These are phyloP conservation scores for Setipinna tenuifilis DNA, from an alignment of 2,797 vertebrate genomes.

Conservation along the genomic window DNA sequence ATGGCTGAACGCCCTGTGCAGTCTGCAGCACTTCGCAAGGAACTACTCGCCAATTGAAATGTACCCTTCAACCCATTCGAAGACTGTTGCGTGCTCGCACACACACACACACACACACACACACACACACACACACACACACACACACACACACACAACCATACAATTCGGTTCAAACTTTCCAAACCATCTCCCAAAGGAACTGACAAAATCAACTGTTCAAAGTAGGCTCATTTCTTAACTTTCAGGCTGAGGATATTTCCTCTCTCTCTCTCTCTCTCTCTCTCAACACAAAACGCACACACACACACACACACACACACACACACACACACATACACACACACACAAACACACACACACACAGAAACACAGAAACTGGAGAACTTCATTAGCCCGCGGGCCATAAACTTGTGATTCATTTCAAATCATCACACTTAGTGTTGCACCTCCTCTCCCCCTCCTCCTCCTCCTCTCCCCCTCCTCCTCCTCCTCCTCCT, in stretches of 20 bases:
- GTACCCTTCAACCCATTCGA: too few relatives aligned
- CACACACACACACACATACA: too few relatives aligned
- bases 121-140: not conserved
- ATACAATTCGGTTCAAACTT: not conserved
- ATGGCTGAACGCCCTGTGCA: too few relatives aligned
- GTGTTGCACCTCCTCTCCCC: constrained; percentile 65
- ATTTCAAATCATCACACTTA: constrained; percentile 65
- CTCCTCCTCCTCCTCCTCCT: not conserved
- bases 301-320: too few relatives aligned
- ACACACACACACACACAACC: not conserved
- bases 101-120: too few relatives aligned
- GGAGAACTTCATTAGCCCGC: constrained; percentile 45
- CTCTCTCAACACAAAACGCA: too few relatives aligned
- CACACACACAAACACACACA: too few relatives aligned
- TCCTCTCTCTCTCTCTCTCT: too few relatives aligned
- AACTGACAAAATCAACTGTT: constrained; percentile 19
- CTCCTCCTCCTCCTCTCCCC: too few relatives aligned
- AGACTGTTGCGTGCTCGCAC: not conserved
- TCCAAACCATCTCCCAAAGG: constrained; percentile 31
- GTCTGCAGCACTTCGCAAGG: too few relatives aligned
- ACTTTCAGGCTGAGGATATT: constrained; percentile 35
- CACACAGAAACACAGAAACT: not conserved
- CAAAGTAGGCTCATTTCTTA: constrained; percentile 38
- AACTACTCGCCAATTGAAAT: too few relatives aligned
- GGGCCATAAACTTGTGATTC: constrained; percentile 54